Evolutionary conservation across 2,797 vertebrate genomes (phyloP), one percentile per base, ranked within the genome.

Genomic region (Bovichtus variegatus): DNA sequence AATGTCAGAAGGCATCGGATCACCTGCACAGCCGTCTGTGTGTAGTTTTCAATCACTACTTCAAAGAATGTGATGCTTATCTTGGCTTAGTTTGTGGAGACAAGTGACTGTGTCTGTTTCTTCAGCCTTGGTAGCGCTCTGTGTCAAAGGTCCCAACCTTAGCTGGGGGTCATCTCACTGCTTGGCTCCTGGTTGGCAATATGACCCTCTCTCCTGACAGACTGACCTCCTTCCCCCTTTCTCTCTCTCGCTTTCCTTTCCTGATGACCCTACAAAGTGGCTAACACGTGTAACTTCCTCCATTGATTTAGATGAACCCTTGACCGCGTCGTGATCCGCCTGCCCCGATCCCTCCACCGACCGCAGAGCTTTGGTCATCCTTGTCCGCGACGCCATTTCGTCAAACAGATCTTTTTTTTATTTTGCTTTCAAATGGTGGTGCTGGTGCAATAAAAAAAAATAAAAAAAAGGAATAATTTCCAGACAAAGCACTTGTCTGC

Each of bases 401-500:
- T 83, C 73, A 71, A 83, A 68, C 62, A 43, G 57, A 80, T 79
- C 47, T 31, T 76, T 76, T 76, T n/a, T n/a, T n/a, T 81, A 16
- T 82, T 81, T 84, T 60, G 71, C 77, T 80, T 81, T 82, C 61
- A 62, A 78, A 60, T 64, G 11, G 50, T n/a, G 29, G 46, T 60
- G 70, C 54, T 41, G 71, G 80, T 82, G 73, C 85, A 86, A 84
- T 90, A 81, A 87, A 58, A 69, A 18, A 53, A 46, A 46, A 11
- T 81, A 87, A 58, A 69, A 18, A 53, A 46, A 46, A 57, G 50
- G 85, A 87, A 92, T 91, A 87, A 92, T 94, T 92, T 92, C 90
- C 81, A 94, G 90, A 90, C 92, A 91, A 93, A 92, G 87, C 90
- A 81, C 90, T 91, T 82, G 89, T 87, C 89, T 92, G 85, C 81